Base-by-base conservation (phyloP, 2,888 invertebrate species). In the Nomada fabriciana region DNA sequence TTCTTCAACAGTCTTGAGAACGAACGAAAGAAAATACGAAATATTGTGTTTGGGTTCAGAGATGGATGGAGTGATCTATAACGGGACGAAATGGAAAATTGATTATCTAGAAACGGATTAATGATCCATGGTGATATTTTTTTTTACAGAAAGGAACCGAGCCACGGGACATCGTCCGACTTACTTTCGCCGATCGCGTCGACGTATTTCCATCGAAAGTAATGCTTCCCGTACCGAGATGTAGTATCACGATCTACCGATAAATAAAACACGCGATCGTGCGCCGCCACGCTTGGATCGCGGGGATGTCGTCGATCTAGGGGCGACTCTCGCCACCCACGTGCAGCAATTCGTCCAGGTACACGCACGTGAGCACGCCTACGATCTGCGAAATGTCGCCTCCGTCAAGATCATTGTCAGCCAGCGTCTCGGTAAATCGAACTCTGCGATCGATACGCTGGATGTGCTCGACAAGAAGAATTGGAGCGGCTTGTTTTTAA, bases 251-350 rank as follows among this genome's bases (percentile, higher is more conserved):
- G 72, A 59, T 70, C 61, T 23, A 75, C 50, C 78, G 71, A 82
- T 85, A 86, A 87, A 85, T 72, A 77, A 75, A 85, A 74, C 77
- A 64, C 65, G 64, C 63, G 73, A 80, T 83, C 77, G 82, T 67
- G 71, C 70, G 64, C 59, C 69, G 61, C 29, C 70, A 23, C 71
- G 53, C 52, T 23, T 70, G 57, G 76, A 85, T 83, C 79, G 47
- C 68, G 65, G 77, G 77, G 70, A 71, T 71, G 80, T 82, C 72
- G 61, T 43, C 70, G 85, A 86, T 86, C 75, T 71, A 76, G 65
- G 68, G 47, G 64, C 63, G 71, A 76, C 60, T 25, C 52, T 72
- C 77, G 59, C 88, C 87, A 82, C 87, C 87, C 84, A 87, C 86
- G 79, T 72, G 72, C 78, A 47, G 59, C 78, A 59, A 79, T 86